Evolutionary conservation across 2,888 invertebrate genomes (phyloP).

Genomic region (Oligia strigilis): DNA sequence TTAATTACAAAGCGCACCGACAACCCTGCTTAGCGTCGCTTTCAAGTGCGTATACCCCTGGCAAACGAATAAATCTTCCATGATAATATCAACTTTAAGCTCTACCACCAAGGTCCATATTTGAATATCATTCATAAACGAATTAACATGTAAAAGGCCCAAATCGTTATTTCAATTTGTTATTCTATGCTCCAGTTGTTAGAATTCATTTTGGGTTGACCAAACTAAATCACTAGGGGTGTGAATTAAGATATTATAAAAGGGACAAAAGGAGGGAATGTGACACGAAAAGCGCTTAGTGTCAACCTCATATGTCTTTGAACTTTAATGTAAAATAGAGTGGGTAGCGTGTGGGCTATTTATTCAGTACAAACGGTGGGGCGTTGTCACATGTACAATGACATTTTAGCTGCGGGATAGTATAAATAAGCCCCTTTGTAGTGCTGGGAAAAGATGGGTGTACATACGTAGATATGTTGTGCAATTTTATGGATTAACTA

Average conservation of each 20-base stretch:
- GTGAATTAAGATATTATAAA: constrained; percentile 89
- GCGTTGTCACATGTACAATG: constrained; percentile 63
- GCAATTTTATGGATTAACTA: constrained; percentile 8
- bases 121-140: constrained; percentile 60
- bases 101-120: constrained; percentile 62
- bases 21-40: constrained; percentile 82
- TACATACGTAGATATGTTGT: constrained; percentile 19
- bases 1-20: constrained; percentile 88
- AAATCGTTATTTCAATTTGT: constrained; percentile 58
- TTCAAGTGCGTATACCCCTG: constrained; percentile 84
- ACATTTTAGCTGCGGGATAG: constrained; percentile 46
- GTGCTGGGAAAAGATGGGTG: constrained; percentile 34
- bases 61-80: constrained; percentile 64
- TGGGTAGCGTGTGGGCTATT: constrained; percentile 72
- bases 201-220: constrained; percentile 66
- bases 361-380: constrained; percentile 75
- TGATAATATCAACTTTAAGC: constrained; percentile 66
- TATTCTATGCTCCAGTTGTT: constrained; percentile 40
- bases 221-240: constrained; percentile 80
- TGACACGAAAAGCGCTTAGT: constrained; percentile 86
- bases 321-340: constrained; percentile 79
- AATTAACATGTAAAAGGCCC: constrained; percentile 83
- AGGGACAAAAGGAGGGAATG: constrained; percentile 84
- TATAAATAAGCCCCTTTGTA: constrained; percentile 62
- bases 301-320: constrained; percentile 88